Evolutionary conservation across 2,113 vertebrate genomes (phyloP), one percentile per base, ranked within the genome.

Genomic region (Cryptotis parvus): DNA sequence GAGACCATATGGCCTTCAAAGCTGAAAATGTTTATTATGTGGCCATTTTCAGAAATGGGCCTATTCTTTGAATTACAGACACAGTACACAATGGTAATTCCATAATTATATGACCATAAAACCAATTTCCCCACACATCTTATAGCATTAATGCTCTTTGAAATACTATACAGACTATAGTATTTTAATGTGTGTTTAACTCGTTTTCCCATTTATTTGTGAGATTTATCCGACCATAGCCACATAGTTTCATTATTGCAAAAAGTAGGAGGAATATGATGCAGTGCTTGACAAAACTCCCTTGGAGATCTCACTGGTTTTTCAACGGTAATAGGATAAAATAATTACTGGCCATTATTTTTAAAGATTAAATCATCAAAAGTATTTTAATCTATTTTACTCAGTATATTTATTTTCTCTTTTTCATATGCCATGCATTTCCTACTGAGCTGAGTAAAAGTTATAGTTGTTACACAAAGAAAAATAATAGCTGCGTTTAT

Each of bases 271-370:
- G 33, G 33, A 75, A 70, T 69, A 33, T 63, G 74, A 87, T 81
- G 35, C 6, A 39, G 35, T 20, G 11, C n/a, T 86, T 84, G 20
- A 10, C 14, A 81, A 81, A 66, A 27, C 20, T 3, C 29, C 33
- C 33, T 65, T 74, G 68, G 41, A 81, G 22, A 87, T 43, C 31
- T 79, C 16, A 35, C 35, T 31, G 4, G 22, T 7, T 76, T 74
- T 83, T 83, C 43, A 83, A 24, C 22, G 41, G 14, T 75, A 52
- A 68, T 83, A 27, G 45, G 14, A 45, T 74, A 72, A 89, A 72
- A 74, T 90, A 76, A 41, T 68, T 55, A 6, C 58, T 55, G 20
- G 11, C 66, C 35, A 26, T 92, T 35, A 66, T 92, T 87, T 87
- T 55, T 55, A 68, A 10, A 87, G 15, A 55, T 29, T 10, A 55